These are phyloP conservation scores for Galeopsomyia nigrocyanea DNA, from an alignment of 2,888 invertebrate genomes.

Conservation along the genomic window DNA sequence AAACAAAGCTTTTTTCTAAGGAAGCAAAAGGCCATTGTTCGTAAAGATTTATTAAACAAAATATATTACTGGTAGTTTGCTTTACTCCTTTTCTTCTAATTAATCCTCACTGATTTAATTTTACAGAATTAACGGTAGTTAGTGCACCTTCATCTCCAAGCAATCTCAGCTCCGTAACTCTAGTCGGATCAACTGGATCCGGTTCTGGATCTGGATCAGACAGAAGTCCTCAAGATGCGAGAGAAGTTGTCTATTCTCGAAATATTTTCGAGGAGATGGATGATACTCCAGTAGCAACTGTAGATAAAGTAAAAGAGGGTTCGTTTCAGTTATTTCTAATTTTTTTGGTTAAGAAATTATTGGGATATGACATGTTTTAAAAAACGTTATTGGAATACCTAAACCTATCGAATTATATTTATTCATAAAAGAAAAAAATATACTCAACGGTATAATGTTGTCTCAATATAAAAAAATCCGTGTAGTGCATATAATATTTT, in stretches of 20 bases:
- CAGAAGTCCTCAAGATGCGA: constrained; percentile 60
- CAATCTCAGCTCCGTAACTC: constrained; percentile 80
- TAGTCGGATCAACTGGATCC: constrained; percentile 75
- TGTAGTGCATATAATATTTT: too few species aligned
- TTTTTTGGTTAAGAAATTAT: too few species aligned
- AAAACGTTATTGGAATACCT: background rate
- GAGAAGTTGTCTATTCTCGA: constrained; percentile 52
- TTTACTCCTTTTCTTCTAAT: too few species aligned
- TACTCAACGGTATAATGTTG: too few species aligned
- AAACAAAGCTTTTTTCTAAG: too few species aligned
- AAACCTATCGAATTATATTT: too few species aligned
- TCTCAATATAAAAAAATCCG: too few species aligned
- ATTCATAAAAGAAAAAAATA: too few species aligned
- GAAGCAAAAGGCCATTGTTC: too few species aligned
- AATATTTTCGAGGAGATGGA: constrained; percentile 56
- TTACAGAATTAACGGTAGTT: constrained; percentile 68
- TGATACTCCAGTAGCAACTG: constrained; percentile 55
- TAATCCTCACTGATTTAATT: background rate
- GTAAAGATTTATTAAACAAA: too few species aligned
- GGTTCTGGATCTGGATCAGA: constrained; percentile 68
- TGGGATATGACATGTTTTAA: background rate
- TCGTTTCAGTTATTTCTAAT: background rate
- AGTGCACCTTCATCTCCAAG: constrained; percentile 81
- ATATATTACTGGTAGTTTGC: too few species aligned
- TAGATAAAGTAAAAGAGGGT: constrained; percentile 55